Conservation (phyloP, 2,797 vertebrate genomes). For the Saxicola maurus region DNA sequence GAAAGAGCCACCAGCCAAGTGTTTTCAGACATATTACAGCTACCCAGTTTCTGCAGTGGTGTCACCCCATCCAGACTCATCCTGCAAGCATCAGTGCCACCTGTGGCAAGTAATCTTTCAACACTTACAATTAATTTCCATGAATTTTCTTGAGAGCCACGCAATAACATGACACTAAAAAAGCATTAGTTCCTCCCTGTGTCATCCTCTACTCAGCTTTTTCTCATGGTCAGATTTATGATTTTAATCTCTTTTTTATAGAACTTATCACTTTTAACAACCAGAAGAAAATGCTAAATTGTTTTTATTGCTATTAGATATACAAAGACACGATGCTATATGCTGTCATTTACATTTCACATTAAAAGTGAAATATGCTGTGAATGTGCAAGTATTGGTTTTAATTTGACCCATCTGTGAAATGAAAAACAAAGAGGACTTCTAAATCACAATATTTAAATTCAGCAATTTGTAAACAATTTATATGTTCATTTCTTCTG, state of each 20-base stretch:
- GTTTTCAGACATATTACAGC: not conserved
- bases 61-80: not conserved
- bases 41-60: not conserved
- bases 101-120: not conserved
- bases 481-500: slow-evolving; percentile 69
- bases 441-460: slow-evolving; percentile 70
- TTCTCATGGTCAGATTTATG: slow-evolving; percentile 61
- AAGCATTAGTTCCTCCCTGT: not conserved
- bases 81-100: not conserved
- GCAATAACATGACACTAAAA: not conserved
- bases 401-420: slow-evolving; percentile 75
- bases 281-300: slow-evolving; percentile 37
- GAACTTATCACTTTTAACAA: slow-evolving; percentile 67
- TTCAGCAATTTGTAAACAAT: slow-evolving; percentile 72
- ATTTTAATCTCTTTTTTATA: slow-evolving; percentile 58
- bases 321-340: slow-evolving; percentile 57
- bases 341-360: slow-evolving; percentile 73
- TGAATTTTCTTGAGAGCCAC: not conserved
- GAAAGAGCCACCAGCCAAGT: not conserved
- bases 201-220: slow-evolving; percentile 25
- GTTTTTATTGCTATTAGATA: slow-evolving; percentile 64
- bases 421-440: slow-evolving; percentile 64
- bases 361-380: slow-evolving; percentile 71
- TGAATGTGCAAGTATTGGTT: slow-evolving; percentile 70
- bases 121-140: slow-evolving; percentile 12